Conservation (phyloP, 2,113 vertebrate species). For the Brachypodius melanocephalos region DNA sequence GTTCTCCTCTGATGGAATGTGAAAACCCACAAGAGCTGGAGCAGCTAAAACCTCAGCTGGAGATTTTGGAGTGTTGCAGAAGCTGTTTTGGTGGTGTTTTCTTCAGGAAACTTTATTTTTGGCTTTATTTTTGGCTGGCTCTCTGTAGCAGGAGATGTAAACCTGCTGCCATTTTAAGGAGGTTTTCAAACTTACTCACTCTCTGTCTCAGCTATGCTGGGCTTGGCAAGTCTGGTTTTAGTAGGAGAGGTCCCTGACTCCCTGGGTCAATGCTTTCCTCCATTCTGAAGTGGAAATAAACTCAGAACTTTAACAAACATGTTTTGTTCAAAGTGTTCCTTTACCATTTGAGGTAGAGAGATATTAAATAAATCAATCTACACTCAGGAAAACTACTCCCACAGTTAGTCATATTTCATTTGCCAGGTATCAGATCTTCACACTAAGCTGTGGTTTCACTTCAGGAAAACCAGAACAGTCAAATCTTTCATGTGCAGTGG, state of each 20-base stretch:
- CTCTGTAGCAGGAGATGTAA: neutral
- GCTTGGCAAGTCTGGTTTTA: neutral
- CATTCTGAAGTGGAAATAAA: neutral
- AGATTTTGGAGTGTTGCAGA: neutral
- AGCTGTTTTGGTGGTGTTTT: neutral
- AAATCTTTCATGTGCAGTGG: neutral
- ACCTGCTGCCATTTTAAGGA: neutral
- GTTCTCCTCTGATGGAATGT: fast-evolving
- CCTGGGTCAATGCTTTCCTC: neutral
- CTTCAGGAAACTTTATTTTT: neutral
- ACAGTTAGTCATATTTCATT: neutral
- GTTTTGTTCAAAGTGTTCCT: neutral
- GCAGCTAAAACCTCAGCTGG: neutral
- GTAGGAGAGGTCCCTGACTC: neutral
- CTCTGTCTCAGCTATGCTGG: neutral
- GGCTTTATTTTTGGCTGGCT: neutral
- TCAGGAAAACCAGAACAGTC: neutral
- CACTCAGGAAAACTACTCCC: neutral
- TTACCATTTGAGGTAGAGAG: neutral
- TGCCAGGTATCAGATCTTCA: neutral
- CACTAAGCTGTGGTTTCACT: neutral
- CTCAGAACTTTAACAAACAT: neutral
- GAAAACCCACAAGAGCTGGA: neutral
- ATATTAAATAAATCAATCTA: neutral
- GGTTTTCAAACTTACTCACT: neutral